These are phyloP conservation scores for Liodrosophila aerea DNA, from an alignment of 2,888 invertebrate species.

Conservation along the genomic window DNA sequence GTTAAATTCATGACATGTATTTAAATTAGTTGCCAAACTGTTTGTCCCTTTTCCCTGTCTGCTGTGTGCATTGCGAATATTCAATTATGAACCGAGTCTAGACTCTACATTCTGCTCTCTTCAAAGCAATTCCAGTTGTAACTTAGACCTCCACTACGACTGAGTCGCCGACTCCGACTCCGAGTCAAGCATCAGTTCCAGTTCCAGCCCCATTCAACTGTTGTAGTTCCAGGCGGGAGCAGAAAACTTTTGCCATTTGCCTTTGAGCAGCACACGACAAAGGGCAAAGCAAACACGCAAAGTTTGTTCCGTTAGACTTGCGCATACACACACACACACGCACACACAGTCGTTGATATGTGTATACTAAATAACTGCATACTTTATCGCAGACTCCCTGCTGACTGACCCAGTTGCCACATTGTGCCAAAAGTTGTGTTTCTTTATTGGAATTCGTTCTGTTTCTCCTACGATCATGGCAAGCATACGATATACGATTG, in stretches of 20 bases:
- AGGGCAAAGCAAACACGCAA: constrained; percentile 68
- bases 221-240: constrained; percentile 7
- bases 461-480: no score
- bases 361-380: constrained; percentile 62
- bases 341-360: constrained; percentile 42
- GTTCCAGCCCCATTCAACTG: constrained; percentile 2
- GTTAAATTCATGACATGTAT: constrained; percentile 73
- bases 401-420: no score
- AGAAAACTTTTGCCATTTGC: constrained; percentile 69
- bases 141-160: no score
- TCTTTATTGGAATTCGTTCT: no score
- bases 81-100: constrained; percentile 58
- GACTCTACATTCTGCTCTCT: background rate
- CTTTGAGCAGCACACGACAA: constrained; percentile 57
- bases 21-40: constrained; percentile 69
- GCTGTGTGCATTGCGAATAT: constrained; percentile 59
- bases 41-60: constrained; percentile 50
- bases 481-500: no score
- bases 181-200: background rate
- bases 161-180: background rate
- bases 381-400: constrained; percentile 47
- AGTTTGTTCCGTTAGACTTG: constrained; percentile 29
- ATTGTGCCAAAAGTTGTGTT: no score
- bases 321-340: constrained; percentile 9
- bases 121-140: constrained; percentile 3